Percentiles rank a stretch among this genome's conserved stretches.
Evolutionary conservation across 64 coral and sea anemone genomes (phyloP).

Genomic region (Montipora efflorescens): DNA sequence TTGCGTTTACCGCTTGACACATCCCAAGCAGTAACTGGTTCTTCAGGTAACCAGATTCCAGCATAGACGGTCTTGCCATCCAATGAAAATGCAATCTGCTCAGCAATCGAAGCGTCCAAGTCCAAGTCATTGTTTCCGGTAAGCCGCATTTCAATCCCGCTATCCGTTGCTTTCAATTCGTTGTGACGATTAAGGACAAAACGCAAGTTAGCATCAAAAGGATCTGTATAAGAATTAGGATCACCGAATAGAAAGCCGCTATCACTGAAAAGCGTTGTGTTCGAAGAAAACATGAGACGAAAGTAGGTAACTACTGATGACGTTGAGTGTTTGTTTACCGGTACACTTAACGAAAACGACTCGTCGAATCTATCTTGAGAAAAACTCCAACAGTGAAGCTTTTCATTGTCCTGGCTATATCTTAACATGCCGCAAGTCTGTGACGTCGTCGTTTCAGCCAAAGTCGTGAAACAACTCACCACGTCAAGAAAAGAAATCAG

Average conservation of each 20-base stretch:
- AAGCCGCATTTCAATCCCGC: not conserved
- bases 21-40: not conserved
- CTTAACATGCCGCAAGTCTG: not conserved
- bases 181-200: not conserved
- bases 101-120: not conserved
- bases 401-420: not conserved
- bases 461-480: not conserved
- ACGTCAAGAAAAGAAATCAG: not conserved
- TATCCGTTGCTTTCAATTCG: not conserved
- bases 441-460: not conserved
- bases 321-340: no score
- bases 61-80: not conserved
- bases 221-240: not conserved
- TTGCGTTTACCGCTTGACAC: not conserved
- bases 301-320: not conserved
- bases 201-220: not conserved
- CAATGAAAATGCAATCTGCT: not conserved
- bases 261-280: not conserved
- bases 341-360: not conserved
- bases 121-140: not conserved
- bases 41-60: not conserved
- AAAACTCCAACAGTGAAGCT: not conserved
- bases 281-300: not conserved
- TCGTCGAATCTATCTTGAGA: not conserved
- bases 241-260: conserved; percentile 3